Percentiles rank a stretch among this genome's conserved stretches.
Evolutionary conservation across 1,140 invertebrate genomes (phyloP).

Genomic region (Reticulitermes speratus): DNA sequence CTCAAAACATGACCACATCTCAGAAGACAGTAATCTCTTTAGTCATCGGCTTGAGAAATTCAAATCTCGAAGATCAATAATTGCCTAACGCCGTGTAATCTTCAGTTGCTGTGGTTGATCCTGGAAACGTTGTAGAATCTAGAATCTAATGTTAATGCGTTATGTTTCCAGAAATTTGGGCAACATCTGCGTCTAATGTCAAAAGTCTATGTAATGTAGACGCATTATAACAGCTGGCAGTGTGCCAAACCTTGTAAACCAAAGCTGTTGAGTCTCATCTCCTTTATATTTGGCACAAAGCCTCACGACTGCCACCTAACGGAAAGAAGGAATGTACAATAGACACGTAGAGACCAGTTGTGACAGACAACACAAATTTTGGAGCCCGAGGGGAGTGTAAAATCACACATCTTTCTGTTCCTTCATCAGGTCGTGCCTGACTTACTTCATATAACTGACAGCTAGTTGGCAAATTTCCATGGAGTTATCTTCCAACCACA

Average conservation of each 20-base stretch:
- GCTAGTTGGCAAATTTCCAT: background rate
- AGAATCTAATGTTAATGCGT: background rate
- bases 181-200: conserved; percentile 11
- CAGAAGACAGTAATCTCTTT: too few relatives aligned
- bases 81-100: background rate
- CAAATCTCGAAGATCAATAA: too few relatives aligned
- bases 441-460: background rate
- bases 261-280: background rate
- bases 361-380: background rate
- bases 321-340: background rate
- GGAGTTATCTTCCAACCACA: background rate
- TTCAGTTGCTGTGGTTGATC: background rate
- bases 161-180: background rate
- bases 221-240: background rate
- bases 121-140: background rate
- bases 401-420: background rate
- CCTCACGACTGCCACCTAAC: background rate
- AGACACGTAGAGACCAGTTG: background rate
- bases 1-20: too few relatives aligned
- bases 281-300: background rate
- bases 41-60: too few relatives aligned
- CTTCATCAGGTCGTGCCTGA: background rate
- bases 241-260: background rate
- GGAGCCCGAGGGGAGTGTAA: background rate
- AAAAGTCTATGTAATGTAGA: background rate